phyloP scores from a whole-genome alignment of 2,888 invertebrate species.

The Cylindroiulus punctatus region DNA sequence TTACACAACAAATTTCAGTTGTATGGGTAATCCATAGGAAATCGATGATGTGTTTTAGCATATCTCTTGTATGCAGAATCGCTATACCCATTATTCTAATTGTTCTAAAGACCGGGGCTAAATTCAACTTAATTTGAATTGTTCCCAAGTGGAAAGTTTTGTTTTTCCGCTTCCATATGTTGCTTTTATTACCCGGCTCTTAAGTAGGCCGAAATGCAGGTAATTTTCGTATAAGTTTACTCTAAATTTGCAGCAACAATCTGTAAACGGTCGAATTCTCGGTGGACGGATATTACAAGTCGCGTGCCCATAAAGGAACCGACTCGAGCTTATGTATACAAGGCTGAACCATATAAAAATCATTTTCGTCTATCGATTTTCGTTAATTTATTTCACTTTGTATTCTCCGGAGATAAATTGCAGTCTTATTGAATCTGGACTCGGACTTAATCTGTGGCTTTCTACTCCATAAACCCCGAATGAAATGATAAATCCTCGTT shows the following conservation, averaged over 20 bases:
- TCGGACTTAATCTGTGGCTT: slow-evolving; percentile 10
- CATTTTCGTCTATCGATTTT: not conserved
- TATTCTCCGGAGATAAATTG: not conserved
- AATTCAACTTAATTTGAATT: slow-evolving; percentile 1
- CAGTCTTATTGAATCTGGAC: slow-evolving; percentile 1
- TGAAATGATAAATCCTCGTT: not conserved
- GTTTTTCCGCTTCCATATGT: slow-evolving; percentile 8
- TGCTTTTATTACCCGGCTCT: not conserved
- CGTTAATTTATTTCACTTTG: slow-evolving; percentile 18
- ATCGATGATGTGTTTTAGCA: not conserved
- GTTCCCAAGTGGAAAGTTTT: not conserved
- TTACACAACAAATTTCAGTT: not conserved
- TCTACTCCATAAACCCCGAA: slow-evolving; percentile 3
- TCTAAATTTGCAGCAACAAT: not conserved
- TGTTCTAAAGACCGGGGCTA: not conserved
- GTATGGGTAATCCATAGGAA: not conserved
- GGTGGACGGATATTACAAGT: not conserved
- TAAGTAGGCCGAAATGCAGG: no score
- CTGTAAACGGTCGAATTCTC: not conserved
- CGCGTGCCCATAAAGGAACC: not conserved
- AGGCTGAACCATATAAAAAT: not conserved
- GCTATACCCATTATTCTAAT: not conserved
- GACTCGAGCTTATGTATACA: not conserved
- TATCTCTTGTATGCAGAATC: not conserved
- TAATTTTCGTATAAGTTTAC: not conserved